Conservation (phyloP, 2,888 invertebrate genomes). For the Tryphoninae sp. region DNA sequence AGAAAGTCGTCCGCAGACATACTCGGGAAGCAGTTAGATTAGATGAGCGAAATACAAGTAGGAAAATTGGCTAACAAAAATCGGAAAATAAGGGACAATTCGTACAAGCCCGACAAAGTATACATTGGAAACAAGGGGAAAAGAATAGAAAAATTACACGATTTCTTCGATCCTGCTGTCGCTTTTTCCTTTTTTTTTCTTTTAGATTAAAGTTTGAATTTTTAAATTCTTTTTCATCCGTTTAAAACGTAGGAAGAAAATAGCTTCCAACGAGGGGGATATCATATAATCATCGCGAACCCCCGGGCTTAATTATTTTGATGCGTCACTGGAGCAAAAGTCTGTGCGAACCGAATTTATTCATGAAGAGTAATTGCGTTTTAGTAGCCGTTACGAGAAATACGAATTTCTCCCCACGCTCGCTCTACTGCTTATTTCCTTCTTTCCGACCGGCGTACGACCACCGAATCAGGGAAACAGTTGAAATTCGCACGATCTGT, state of each 20-base stretch:
- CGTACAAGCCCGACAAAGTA: background rate
- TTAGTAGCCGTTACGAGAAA: constrained; percentile 14
- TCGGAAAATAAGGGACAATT: background rate
- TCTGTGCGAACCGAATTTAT: constrained; percentile 54
- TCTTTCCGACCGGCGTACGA: constrained; percentile 10
- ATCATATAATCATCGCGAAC: constrained; percentile 21
- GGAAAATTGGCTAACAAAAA: background rate
- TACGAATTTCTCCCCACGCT: background rate
- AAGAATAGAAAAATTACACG: background rate
- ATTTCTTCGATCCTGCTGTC: constrained; percentile 6
- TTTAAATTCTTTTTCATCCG: background rate
- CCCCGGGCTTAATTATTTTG: constrained; percentile 47
- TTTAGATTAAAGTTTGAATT: background rate
- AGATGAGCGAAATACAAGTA: too few species aligned
- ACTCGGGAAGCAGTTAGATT: too few species aligned
- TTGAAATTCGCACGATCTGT: constrained; percentile 31
- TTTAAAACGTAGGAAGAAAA: background rate
- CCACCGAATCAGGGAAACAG: background rate
- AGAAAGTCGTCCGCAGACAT: background rate
- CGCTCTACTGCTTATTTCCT: background rate
- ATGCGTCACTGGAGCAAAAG: constrained; percentile 52
- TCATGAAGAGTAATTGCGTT: constrained; percentile 53
- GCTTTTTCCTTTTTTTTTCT: constrained; percentile 12
- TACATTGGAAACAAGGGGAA: background rate
- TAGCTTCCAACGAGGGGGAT: background rate